Conservation (phyloP, 2,888 invertebrate species). For the Synergus laeviventris region DNA sequence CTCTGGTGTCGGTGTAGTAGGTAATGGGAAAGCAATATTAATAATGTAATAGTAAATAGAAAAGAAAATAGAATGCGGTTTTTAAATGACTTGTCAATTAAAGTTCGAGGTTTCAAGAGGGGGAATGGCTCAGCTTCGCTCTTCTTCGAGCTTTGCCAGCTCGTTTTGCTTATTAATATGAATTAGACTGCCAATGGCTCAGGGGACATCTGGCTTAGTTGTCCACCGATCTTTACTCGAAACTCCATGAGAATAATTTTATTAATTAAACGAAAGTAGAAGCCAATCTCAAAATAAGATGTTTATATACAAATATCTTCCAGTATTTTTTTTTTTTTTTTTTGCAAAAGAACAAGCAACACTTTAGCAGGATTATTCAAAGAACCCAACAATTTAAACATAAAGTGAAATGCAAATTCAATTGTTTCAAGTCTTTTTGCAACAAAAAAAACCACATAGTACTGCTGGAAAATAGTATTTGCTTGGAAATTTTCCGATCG, state of each 20-base stretch:
- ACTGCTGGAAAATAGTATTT: background rate
- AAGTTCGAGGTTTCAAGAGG: conserved; percentile 64
- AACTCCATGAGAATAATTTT: background rate
- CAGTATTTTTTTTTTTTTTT: too few species aligned
- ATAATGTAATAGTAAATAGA: conserved; percentile 66
- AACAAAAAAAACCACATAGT: too few species aligned
- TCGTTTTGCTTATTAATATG: conserved; percentile 66
- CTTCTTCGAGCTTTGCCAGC: conserved; percentile 67
- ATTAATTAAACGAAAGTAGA: background rate
- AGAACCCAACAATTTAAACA: background rate
- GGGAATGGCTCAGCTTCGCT: conserved; percentile 68
- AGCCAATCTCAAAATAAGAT: background rate
- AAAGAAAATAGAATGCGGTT: conserved; percentile 67
- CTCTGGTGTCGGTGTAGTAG: conserved; percentile 74
- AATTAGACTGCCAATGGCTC: conserved; percentile 68
- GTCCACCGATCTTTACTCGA: conserved; percentile 62
- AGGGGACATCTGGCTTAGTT: conserved; percentile 63
- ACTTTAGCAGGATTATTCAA: background rate
- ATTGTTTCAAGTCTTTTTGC: too few species aligned
- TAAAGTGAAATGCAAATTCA: too few species aligned
- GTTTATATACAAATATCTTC: background rate
- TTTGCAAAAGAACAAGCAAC: background rate
- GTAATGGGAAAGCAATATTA: conserved; percentile 65
- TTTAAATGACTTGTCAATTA: conserved; percentile 63
- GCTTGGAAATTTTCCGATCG: background rate